A percentile compares a stretch with the other conserved stretches of the same genome.
Conservation (phyloP, 2,797 vertebrate species). For the Clamator glandarius region DNA sequence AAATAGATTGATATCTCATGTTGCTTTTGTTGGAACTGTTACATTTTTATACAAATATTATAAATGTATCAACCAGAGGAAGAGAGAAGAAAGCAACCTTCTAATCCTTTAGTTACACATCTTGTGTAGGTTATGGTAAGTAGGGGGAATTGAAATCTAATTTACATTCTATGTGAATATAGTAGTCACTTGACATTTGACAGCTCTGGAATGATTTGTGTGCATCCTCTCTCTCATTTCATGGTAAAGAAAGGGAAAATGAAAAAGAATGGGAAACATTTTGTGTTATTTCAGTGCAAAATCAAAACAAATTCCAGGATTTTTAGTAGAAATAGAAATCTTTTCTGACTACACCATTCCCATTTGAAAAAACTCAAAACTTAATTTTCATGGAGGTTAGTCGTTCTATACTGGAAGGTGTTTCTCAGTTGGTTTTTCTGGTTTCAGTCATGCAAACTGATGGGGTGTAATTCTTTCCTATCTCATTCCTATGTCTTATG, state of each 20-base stretch:
- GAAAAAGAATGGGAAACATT: not conserved
- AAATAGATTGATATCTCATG: not conserved
- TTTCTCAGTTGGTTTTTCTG: not conserved
- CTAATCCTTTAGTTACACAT: not conserved
- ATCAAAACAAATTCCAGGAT: not conserved
- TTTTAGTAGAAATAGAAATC: not conserved
- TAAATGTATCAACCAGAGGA: not conserved
- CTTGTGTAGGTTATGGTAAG: not conserved
- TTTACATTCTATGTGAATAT: not conserved
- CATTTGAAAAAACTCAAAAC: fast-evolving
- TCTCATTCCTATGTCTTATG: not conserved
- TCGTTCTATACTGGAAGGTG: not conserved
- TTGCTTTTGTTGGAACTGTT: not conserved
- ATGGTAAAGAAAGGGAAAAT: not conserved
- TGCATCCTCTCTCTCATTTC: not conserved
- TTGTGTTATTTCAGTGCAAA: not conserved
- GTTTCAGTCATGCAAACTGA: not conserved
- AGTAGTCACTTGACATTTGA: not conserved
- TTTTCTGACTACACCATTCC: not conserved
- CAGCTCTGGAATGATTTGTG: not conserved
- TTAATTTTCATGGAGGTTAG: no score
- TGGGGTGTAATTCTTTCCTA: not conserved
- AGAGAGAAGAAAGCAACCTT: not conserved
- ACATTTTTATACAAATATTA: not conserved
- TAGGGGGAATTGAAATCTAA: not conserved